These are phyloP conservation scores for Bergia puertoricense DNA, from an alignment of 92 coral and sea anemone species.

Conservation along the genomic window DNA sequence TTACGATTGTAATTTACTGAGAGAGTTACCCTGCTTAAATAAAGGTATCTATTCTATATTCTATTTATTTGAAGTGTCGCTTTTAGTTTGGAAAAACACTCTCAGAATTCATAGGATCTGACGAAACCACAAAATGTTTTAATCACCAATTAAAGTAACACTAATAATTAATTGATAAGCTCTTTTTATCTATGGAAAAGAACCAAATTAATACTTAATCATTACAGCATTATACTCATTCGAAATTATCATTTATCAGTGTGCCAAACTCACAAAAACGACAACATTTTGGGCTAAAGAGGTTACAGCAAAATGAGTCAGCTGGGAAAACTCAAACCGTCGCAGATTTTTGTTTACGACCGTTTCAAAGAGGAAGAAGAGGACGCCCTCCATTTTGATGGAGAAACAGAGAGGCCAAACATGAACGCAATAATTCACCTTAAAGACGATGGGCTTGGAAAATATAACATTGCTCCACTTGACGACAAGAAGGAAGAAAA, in stretches of 20 bases:
- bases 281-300: background rate
- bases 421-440: constrained; percentile 49
- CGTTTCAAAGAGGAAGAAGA: constrained; percentile 50
- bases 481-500: constrained; percentile 38
- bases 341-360: constrained; percentile 70
- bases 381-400: background rate
- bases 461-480: constrained; percentile 68
- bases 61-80: too few species aligned
- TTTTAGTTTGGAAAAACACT: background rate
- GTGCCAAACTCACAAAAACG: background rate
- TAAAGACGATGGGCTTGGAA: constrained; percentile 87
- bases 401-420: background rate
- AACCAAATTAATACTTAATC: constrained; percentile 20
- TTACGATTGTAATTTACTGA: too few species aligned
- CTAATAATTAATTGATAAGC: background rate
- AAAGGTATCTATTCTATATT: too few species aligned
- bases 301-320: constrained; percentile 54
- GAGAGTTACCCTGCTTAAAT: too few species aligned
- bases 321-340: constrained; percentile 67
- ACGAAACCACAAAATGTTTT: background rate
- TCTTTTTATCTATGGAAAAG: background rate
- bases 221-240: background rate
- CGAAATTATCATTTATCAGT: background rate
- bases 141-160: background rate
- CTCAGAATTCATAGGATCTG: background rate